A percentile compares a stretch with the other conserved stretches of the same genome.
Evolutionary conservation across 2,888 invertebrate genomes (phyloP).

Genomic region (Epistrophe eligans): DNA sequence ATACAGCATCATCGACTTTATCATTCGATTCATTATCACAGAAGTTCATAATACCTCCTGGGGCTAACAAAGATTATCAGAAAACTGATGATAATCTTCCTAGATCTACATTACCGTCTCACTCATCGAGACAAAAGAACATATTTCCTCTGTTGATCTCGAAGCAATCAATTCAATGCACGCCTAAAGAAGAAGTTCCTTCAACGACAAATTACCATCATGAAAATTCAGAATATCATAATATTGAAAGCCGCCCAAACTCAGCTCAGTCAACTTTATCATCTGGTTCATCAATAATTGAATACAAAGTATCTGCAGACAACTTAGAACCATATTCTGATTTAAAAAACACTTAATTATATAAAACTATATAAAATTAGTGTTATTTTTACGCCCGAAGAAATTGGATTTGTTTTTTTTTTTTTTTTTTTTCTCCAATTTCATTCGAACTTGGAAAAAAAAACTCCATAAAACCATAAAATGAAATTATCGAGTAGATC

Average conservation of each 20-base stretch:
- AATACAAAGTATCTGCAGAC: neutral
- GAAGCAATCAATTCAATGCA: neutral
- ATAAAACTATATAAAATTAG: no score
- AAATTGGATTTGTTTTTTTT: no score
- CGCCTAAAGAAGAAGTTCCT: neutral
- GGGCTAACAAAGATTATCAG: neutral
- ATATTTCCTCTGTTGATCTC: neutral
- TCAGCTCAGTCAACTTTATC: slow-evolving; percentile 5
- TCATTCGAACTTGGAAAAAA: no score
- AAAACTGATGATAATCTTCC: neutral
- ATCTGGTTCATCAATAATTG: neutral
- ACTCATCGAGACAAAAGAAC: neutral
- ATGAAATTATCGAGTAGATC: no score
- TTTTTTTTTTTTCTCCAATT: no score
- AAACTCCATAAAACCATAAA: no score
- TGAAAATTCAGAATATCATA: neutral
- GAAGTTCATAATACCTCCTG: neutral
- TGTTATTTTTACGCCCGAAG: no score
- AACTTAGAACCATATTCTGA: neutral
- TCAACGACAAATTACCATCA: neutral
- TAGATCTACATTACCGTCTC: neutral
- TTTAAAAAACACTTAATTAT: neutral
- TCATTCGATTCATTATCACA: neutral
- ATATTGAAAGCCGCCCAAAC: neutral
- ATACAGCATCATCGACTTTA: neutral